Evolutionary conservation across 2,113 vertebrate genomes (phyloP).

Genomic region (Poeciliopsis turrubarensis): DNA sequence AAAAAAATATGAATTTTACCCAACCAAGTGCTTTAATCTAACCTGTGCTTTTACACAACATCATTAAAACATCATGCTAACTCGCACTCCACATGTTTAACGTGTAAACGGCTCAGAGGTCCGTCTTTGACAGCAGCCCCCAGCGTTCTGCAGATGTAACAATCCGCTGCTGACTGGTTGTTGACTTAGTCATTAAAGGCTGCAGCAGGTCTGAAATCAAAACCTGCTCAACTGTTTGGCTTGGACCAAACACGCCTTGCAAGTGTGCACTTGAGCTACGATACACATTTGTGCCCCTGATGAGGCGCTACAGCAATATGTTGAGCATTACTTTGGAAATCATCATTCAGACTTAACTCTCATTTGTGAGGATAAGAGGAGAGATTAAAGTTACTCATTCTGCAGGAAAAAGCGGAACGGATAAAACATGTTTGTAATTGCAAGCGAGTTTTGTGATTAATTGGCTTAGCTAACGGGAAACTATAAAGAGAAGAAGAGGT

Average conservation of each 20-base stretch:
- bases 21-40: too few relatives aligned
- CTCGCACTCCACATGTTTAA: constrained; percentile 25
- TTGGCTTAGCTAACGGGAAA: constrained; percentile 45
- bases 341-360: constrained; percentile 15
- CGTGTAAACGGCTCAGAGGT: constrained; percentile 36
- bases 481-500: constrained; percentile 65
- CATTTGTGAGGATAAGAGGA: constrained; percentile 1
- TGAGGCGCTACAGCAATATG: constrained; percentile 31
- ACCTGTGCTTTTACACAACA: not conserved
- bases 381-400: not conserved
- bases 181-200: constrained; percentile 75
- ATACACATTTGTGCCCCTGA: constrained; percentile 57
- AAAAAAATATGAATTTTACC: too few relatives aligned
- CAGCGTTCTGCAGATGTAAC: constrained; percentile 51
- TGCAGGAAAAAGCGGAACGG: not conserved
- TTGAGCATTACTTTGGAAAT: constrained; percentile 31
- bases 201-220: constrained; percentile 69
- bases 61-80: not conserved
- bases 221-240: constrained; percentile 59
- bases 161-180: constrained; percentile 59
- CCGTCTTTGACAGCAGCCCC: constrained; percentile 38
- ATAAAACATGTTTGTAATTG: constrained; percentile 17
- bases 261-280: constrained; percentile 60
- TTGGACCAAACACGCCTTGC: constrained; percentile 56
- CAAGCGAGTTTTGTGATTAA: constrained; percentile 53